Percentiles rank a stretch among this genome's conserved stretches.
Conservation (phyloP, 2,888 invertebrate genomes). For the Biston stratarius region DNA sequence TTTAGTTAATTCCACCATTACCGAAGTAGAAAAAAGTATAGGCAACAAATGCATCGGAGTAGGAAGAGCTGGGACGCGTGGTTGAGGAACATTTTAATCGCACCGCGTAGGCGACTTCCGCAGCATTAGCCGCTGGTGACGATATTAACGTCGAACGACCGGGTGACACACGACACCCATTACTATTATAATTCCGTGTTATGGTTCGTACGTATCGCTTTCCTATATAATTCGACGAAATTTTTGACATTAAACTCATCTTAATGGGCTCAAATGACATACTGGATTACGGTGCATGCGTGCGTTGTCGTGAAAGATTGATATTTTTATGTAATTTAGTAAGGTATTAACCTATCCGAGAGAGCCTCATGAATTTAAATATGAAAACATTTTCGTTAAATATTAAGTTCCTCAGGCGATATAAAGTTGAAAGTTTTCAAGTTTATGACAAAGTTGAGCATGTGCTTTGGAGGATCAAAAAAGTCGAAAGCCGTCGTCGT, state of each 20-base stretch:
- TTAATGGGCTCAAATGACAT: conserved; percentile 36
- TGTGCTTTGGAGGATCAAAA: conserved; percentile 60
- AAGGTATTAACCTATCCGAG: conserved; percentile 25
- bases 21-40: conserved; percentile 38
- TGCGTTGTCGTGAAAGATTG: conserved; percentile 29
- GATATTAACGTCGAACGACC: conserved; percentile 59
- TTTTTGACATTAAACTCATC: conserved; percentile 35
- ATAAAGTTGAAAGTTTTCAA: conserved; percentile 55
- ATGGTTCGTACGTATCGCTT: conserved; percentile 44
- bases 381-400: conserved; percentile 25
- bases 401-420: conserved; percentile 17
- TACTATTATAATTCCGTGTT: conserved; percentile 63
- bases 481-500: conserved; percentile 46
- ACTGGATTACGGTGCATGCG: conserved; percentile 30
- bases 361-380: conserved; percentile 28
- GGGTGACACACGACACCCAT: conserved; percentile 65
- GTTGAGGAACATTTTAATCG: conserved; percentile 60
- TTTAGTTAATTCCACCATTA: conserved; percentile 24
- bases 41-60: conserved; percentile 36
- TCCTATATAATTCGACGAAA: conserved; percentile 39
- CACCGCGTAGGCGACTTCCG: conserved; percentile 70
- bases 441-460: conserved; percentile 54
- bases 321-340: conserved; percentile 23
- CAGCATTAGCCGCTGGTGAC: conserved; percentile 57
- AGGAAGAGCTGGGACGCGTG: conserved; percentile 41